phyloP scores from a whole-genome alignment of 2,797 vertebrate genomes.

The Epinephelus malabaricus region DNA sequence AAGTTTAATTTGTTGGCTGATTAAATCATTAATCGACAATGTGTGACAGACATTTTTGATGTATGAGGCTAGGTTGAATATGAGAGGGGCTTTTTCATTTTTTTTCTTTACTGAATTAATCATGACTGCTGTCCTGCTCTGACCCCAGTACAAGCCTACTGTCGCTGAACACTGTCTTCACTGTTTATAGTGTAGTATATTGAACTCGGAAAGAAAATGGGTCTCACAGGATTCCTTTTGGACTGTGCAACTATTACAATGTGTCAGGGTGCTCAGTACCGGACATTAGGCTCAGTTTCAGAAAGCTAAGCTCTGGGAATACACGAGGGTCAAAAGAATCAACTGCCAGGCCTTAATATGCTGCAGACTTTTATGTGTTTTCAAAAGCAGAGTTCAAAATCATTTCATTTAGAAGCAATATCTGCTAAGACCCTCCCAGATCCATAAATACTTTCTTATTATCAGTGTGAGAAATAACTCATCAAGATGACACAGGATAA shows the following conservation, averaged over 20 bases:
- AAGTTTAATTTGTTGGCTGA: constrained; percentile 40
- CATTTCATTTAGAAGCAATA: not conserved
- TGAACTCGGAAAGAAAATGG: constrained; percentile 8
- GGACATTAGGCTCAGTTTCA: constrained; percentile 10
- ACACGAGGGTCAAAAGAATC: not conserved
- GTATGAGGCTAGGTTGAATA: constrained; percentile 14
- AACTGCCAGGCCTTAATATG: not conserved
- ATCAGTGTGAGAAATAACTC: not conserved
- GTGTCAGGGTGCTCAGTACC: not conserved
- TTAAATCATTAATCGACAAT: constrained; percentile 46
- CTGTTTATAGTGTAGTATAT: not conserved
- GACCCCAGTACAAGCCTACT: not conserved
- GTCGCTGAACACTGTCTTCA: not conserved
- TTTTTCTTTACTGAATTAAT: constrained; percentile 20
- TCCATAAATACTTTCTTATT: not conserved
- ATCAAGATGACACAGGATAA: too few species aligned
- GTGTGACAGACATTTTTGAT: constrained; percentile 20
- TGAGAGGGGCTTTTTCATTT: constrained; percentile 1
- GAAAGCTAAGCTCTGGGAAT: not conserved
- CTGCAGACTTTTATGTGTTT: not conserved
- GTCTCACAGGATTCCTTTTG: not conserved
- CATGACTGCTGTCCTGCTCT: constrained; percentile 15
- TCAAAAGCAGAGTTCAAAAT: not conserved
- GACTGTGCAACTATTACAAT: not conserved
- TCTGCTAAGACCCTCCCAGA: not conserved